phyloP scores from a whole-genome alignment of 2,797 vertebrate genomes.

The Lagodon rhomboides region DNA sequence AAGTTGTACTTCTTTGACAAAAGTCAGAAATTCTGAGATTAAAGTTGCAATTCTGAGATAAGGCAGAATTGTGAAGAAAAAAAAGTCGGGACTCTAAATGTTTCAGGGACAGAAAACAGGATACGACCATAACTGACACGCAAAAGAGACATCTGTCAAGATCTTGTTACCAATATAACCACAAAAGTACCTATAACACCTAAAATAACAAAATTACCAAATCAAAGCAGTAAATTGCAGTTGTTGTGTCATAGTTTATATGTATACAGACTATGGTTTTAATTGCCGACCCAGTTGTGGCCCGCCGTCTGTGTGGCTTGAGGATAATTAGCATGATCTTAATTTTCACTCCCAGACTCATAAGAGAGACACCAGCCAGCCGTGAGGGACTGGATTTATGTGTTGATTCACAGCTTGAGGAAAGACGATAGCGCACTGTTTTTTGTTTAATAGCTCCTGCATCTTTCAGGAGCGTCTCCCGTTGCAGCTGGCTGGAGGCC shows the following conservation, averaged over 20 bases:
- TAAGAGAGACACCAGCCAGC: conserved; percentile 38
- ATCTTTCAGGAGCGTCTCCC: conserved; percentile 84
- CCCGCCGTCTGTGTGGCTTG: not conserved
- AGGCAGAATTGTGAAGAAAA: too few relatives aligned
- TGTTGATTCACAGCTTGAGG: conserved; percentile 77
- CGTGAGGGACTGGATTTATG: conserved; percentile 40
- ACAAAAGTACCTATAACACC: not conserved
- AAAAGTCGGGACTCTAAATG: too few relatives aligned
- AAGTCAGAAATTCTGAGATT: too few relatives aligned
- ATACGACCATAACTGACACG: not conserved
- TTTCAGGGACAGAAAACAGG: too few relatives aligned
- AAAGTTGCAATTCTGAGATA: too few relatives aligned
- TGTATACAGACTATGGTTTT: not conserved
- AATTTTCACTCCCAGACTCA: conserved; percentile 24
- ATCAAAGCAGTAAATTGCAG: not conserved
- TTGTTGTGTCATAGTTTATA: not conserved
- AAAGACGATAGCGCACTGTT: conserved; percentile 76
- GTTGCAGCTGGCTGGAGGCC: conserved; percentile 84
- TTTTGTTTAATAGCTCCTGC: conserved; percentile 86
- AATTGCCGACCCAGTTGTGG: not conserved
- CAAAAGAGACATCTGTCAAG: not conserved
- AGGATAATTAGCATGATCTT: not conserved
- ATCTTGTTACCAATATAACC: not conserved
- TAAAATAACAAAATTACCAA: not conserved
- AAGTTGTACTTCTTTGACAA: too few relatives aligned